Evolutionary conservation across 2,797 vertebrate species (phyloP).

Genomic region (Taeniopygia guttata): DNA sequence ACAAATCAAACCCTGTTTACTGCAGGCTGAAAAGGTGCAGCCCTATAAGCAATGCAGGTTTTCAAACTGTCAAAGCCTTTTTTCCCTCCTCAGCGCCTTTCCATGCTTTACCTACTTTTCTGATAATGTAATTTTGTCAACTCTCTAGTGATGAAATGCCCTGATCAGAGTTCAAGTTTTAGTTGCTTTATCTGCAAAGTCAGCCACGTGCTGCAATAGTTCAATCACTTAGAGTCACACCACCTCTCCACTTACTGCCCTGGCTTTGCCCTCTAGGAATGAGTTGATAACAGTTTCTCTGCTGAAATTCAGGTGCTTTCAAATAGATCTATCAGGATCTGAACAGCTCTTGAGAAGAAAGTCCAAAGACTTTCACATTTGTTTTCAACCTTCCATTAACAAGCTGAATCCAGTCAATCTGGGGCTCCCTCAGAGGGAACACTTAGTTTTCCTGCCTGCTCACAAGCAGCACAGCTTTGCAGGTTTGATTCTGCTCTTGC

Average conservation of each 20-base stretch:
- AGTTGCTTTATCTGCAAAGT: neutral
- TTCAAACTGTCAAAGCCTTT: neutral
- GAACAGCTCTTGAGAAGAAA: neutral
- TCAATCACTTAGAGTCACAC: neutral
- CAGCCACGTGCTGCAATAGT: neutral
- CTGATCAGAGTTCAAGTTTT: neutral
- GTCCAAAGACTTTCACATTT: neutral
- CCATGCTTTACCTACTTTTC: neutral
- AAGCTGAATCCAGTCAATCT: neutral
- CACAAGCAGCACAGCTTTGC: neutral
- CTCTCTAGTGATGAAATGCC: neutral
- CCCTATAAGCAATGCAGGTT: neutral
- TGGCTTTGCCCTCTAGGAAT: neutral
- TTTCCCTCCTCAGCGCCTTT: neutral
- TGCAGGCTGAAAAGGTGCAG: neutral
- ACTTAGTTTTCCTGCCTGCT: neutral
- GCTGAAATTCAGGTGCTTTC: neutral
- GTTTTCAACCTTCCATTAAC: neutral
- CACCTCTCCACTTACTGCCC: neutral
- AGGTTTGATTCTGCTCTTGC: neutral
- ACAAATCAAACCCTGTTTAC: neutral
- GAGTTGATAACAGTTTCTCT: neutral
- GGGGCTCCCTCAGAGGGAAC: neutral
- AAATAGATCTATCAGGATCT: neutral
- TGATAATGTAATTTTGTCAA: neutral